phyloP scores from a whole-genome alignment of 2,797 vertebrate genomes.

The Nothura maculosa region DNA sequence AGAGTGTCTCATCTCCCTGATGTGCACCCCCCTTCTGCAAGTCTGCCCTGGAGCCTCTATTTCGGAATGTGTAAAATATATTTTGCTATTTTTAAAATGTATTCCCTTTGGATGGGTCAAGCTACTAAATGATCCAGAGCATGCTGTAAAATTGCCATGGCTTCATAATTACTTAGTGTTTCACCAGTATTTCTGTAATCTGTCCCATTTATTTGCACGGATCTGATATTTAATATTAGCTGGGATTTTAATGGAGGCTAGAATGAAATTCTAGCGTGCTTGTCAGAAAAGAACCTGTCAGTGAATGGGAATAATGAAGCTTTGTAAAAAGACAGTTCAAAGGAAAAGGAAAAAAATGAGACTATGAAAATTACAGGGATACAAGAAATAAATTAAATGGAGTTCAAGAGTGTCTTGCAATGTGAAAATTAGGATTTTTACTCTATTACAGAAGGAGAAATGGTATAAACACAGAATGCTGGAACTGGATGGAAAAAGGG shows the following conservation, averaged over 20 bases:
- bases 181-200: neutral
- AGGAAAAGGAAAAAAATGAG: neutral
- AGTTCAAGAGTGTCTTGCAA: neutral
- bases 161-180: neutral
- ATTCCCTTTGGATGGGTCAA: neutral
- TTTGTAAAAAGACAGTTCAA: neutral
- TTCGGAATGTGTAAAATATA: neutral
- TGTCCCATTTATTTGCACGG: neutral
- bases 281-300: neutral
- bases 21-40: neutral
- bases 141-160: neutral
- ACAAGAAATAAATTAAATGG: neutral
- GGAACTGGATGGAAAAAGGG: neutral
- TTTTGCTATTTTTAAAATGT: neutral
- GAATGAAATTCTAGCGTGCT: neutral
- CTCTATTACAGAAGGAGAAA: neutral
- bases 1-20: neutral
- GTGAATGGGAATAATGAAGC: neutral
- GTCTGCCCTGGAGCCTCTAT: neutral
- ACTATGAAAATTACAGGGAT: neutral
- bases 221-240: neutral
- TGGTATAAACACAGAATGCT: neutral
- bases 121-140: neutral
- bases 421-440: slow-evolving; percentile 4
- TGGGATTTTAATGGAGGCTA: neutral